Conservation (phyloP, 1,140 invertebrate species). For the Eufriesea mexicana region DNA sequence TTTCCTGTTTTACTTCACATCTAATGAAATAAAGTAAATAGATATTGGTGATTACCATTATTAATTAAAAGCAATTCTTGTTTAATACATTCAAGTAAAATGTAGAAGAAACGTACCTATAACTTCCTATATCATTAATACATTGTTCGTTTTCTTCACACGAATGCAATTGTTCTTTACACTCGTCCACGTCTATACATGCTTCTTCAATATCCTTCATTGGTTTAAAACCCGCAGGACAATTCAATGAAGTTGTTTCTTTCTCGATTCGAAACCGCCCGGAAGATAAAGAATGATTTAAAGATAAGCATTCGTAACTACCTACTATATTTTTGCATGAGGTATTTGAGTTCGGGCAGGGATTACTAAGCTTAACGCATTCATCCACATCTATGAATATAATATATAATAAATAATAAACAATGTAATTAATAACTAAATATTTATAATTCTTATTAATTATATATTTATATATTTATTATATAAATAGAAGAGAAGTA, state of each 20-base stretch:
- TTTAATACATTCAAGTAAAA: background rate
- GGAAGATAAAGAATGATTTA: background rate
- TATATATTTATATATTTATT: no score
- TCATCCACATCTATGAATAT: slow-evolving; percentile 84
- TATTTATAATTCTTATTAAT: no score
- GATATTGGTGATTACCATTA: background rate
- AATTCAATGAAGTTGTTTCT: slow-evolving; percentile 57
- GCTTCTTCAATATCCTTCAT: slow-evolving; percentile 8
- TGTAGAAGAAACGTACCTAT: slow-evolving; percentile 67
- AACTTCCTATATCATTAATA: slow-evolving; percentile 81
- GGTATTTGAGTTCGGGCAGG: slow-evolving; percentile 72
- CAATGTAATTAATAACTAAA: no score
- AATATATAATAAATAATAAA: no score
- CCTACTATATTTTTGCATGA: slow-evolving; percentile 81
- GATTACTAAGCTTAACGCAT: slow-evolving; percentile 77
- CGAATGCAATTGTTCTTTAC: slow-evolving; percentile 71
- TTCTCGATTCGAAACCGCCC: slow-evolving; percentile 57
- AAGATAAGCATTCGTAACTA: slow-evolving; percentile 77
- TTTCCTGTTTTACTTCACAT: slow-evolving; percentile 17
- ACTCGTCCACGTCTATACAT: slow-evolving; percentile 84
- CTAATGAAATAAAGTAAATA: slow-evolving; percentile 19
- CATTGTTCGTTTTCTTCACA: slow-evolving; percentile 78
- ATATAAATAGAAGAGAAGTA: no score
- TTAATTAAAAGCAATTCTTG: background rate
- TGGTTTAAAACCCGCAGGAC: slow-evolving; percentile 59